Evolutionary conservation across 2,888 invertebrate species (phyloP).

Genomic region (Luperina nickerlii): DNA sequence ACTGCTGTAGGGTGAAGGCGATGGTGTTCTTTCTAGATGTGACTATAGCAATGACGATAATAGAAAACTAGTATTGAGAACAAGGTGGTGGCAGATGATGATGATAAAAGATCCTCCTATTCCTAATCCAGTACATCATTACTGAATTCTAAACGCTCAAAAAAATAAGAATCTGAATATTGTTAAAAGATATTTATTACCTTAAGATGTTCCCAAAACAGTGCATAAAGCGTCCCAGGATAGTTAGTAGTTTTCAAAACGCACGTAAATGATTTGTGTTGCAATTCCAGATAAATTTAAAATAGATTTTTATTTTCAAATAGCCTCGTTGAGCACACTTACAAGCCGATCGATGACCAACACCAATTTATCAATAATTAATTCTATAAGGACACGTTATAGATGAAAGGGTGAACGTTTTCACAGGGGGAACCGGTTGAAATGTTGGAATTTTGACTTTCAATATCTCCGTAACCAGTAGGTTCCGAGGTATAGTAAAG

Average conservation of each 20-base stretch:
- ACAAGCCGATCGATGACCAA: not conserved
- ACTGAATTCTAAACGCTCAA: not conserved
- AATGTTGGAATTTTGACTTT: not conserved
- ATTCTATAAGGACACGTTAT: not conserved
- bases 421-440: not conserved
- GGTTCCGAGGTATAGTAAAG: too few relatives aligned
- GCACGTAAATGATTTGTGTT: not conserved
- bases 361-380: not conserved
- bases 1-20: too few relatives aligned
- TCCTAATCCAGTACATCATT: not conserved
- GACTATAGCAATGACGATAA: too few relatives aligned
- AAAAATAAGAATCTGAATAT: not conserved
- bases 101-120: not conserved
- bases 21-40: too few relatives aligned
- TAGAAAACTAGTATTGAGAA: too few relatives aligned
- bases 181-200: not conserved
- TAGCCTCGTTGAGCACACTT: not conserved
- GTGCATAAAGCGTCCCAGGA: not conserved
- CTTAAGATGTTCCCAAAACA: not conserved
- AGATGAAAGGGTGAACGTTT: not conserved
- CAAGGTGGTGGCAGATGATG: too few relatives aligned
- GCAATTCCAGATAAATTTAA: not conserved
- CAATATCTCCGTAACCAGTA: too few relatives aligned
- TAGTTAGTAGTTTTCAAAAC: not conserved
- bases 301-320: not conserved